Evolutionary conservation across 2,797 vertebrate species (phyloP), one percentile per base, ranked within the genome.

Genomic region (Petrocephalus sullivani): DNA sequence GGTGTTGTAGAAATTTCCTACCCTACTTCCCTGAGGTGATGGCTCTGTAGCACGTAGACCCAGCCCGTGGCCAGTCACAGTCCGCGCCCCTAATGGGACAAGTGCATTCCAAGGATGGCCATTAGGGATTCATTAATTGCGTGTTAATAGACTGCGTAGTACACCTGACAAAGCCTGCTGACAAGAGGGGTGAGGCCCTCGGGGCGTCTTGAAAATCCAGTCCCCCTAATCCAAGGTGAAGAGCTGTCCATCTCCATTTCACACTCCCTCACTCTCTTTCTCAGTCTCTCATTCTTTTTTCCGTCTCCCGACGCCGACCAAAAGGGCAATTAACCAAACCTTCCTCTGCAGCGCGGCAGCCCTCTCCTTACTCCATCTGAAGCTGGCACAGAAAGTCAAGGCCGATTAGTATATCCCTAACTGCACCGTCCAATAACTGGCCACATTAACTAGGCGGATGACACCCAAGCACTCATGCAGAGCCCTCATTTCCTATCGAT

Each of bases 141-240:
- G 54, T 82, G 87, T 83, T 75, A 71, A 84, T 83, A 21, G 46
- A 92, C 87, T 85, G 90, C 89, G 89, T 89, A 90, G 89, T 91
- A 94, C 91, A 92, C 94, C 91, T 90, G 91, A 93, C 94, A 94
- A 94, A 94, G 94, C 93, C 93, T 91, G 87, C 91, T 67, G 57
- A 60, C 49, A 49, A 89, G 92, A 91, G 90, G 92, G 90, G 92
- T 93, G 92, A 90, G 93, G 93, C 93, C 92, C 91, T 91, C 91
- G 90, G 41, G 41, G 93, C 93, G 91, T 91, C 91, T 91, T 93
- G 93, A 95, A 94, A 94, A 95, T 28, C 90, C 92, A 84, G 41
- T 33, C n/a, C 54, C 49, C 67, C 92, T 94, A 93, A 94, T 92
- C 91, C 91, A 90, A 90, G 92, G 91, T 93, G 94, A 92, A 93